Percentiles rank a stretch among this genome's conserved stretches.
These are phyloP conservation scores for Hoplias malabaricus DNA, from an alignment of 2,113 vertebrate genomes.

Conservation along the genomic window DNA sequence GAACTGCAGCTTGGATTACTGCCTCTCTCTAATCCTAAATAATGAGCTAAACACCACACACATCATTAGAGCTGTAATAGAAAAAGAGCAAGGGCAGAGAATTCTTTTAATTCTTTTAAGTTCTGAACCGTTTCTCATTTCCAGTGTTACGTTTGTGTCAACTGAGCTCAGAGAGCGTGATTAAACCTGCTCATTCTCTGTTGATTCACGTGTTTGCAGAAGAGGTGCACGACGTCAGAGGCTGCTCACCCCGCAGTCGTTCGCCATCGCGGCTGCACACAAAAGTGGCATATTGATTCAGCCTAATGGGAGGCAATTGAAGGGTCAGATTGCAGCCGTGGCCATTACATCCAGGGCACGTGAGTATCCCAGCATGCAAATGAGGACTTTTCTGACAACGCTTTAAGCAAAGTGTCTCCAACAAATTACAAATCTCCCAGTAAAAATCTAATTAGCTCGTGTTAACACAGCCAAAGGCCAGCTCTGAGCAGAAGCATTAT, in stretches of 20 bases:
- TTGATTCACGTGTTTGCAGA: background rate
- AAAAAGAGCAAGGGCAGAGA: background rate
- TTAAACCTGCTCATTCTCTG: background rate
- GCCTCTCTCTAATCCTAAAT: background rate
- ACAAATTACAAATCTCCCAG: slow-evolving; percentile 1
- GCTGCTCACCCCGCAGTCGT: background rate
- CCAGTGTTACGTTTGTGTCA: background rate
- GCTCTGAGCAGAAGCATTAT: background rate
- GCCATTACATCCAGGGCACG: background rate
- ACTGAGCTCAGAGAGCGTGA: background rate
- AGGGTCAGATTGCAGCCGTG: background rate
- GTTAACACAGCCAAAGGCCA: background rate
- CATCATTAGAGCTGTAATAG: background rate
- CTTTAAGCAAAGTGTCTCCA: background rate
- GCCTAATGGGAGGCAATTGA: slow-evolving; percentile 27
- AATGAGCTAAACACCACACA: background rate
- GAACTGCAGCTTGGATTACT: background rate
- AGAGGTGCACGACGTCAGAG: too few relatives aligned
- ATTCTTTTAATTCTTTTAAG: background rate
- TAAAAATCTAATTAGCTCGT: slow-evolving; percentile 1
- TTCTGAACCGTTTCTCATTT: background rate
- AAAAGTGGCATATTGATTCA: slow-evolving; percentile 35
- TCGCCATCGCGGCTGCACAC: background rate
- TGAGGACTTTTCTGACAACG: background rate
- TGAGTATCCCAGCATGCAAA: slow-evolving; percentile 1